Conservation (phyloP, 2,113 vertebrate genomes). For the Suncus etruscus region DNA sequence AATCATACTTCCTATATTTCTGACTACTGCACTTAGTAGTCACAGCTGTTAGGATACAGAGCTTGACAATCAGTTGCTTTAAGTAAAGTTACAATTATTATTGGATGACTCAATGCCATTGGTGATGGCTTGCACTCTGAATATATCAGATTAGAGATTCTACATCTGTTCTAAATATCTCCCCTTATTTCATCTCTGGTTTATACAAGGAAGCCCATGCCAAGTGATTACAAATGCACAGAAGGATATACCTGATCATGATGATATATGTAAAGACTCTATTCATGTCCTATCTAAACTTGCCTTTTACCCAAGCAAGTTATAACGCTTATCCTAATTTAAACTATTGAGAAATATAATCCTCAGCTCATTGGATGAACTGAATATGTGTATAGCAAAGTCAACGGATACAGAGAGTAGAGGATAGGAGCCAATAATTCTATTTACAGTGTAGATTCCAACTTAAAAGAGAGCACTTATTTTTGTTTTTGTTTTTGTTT, state of each 20-base stretch:
- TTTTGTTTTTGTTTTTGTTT: background rate
- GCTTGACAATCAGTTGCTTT: rapidly evolving
- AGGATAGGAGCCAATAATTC: background rate
- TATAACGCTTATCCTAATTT: background rate
- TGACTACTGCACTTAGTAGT: background rate
- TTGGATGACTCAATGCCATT: no score
- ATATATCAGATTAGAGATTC: background rate
- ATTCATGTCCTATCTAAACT: background rate
- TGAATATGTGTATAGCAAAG: background rate
- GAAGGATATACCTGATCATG: background rate
- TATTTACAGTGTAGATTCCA: rapidly evolving
- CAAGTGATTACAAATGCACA: background rate
- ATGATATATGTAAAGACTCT: background rate
- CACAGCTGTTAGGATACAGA: background rate
- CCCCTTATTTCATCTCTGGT: background rate
- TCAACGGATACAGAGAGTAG: background rate
- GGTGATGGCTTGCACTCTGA: no score
- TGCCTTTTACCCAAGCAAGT: background rate
- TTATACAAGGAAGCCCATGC: background rate
- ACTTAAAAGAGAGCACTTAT: background rate
- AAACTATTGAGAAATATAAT: background rate
- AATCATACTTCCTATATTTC: background rate
- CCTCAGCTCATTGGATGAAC: background rate
- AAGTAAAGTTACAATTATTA: background rate
- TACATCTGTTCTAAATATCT: background rate